These are phyloP conservation scores for Pao palembangensis DNA, from an alignment of 2,113 vertebrate species.

Conservation along the genomic window DNA sequence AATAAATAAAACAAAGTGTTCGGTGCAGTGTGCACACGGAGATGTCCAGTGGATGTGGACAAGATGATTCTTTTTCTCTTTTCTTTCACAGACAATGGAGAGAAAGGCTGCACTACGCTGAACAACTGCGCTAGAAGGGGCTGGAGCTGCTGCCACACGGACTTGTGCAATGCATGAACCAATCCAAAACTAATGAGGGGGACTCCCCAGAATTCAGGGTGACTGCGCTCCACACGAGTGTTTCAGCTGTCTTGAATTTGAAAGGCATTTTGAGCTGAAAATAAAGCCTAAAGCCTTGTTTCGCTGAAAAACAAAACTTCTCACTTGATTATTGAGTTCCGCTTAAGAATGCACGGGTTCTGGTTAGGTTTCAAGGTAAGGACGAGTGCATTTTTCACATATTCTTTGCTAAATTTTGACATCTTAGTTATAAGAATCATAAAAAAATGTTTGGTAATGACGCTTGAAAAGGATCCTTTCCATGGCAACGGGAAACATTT, in stretches of 20 bases:
- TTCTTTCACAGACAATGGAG: conserved; percentile 47
- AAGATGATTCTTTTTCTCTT: conserved; percentile 17
- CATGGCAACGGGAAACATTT: conserved; percentile 16
- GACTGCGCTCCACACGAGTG: not conserved
- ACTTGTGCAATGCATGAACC: conserved; percentile 58
- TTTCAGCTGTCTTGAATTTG: not conserved
- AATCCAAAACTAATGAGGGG: not conserved
- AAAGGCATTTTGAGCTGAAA: not conserved
- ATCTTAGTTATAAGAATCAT: too few species aligned
- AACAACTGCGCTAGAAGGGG: conserved; percentile 26
- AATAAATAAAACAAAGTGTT: too few species aligned
- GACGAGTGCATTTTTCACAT: too few species aligned
- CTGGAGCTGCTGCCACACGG: conserved; percentile 63
- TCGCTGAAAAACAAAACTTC: not conserved
- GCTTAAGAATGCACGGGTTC: too few species aligned
- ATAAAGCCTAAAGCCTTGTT: not conserved
- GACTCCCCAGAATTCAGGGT: conserved; percentile 4
- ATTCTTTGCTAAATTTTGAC: too few species aligned
- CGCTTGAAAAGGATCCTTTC: not conserved
- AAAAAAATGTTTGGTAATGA: not conserved
- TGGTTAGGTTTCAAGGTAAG: too few species aligned
- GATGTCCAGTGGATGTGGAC: too few species aligned
- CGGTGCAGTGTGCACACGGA: too few species aligned
- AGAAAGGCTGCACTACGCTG: conserved; percentile 62
- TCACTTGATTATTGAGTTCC: not conserved